A percentile compares a stretch with the other conserved stretches of the same genome.
These are phyloP conservation scores for Sphaeramia orbicularis DNA, from an alignment of 2,797 vertebrate genomes.

Conservation along the genomic window DNA sequence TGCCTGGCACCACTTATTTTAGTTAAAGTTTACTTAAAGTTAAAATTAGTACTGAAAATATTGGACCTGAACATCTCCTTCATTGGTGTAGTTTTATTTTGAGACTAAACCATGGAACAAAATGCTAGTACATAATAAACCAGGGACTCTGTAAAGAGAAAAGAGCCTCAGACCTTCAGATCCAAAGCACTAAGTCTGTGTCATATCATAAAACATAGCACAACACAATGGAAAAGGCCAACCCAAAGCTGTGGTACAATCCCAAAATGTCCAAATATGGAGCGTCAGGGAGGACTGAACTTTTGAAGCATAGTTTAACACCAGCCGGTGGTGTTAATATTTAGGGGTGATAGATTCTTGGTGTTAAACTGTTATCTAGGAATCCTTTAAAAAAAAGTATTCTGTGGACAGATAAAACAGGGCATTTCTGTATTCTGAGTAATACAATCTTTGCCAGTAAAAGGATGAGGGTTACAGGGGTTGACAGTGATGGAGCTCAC, in stretches of 20 bases:
- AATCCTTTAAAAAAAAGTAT: not conserved
- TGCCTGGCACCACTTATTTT: no score
- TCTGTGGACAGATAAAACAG: not conserved
- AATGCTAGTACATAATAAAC: not conserved
- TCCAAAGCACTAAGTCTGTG: not conserved
- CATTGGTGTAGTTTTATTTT: not conserved
- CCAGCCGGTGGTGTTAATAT: not conserved
- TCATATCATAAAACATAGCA: slow-evolving; percentile 1
- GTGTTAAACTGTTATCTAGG: not conserved
- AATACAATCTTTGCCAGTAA: not conserved
- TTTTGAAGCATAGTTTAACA: not conserved
- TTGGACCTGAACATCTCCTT: not conserved
- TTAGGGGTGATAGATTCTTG: not conserved
- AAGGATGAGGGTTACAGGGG: not conserved
- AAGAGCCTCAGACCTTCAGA: not conserved
- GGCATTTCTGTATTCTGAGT: not conserved
- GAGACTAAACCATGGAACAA: not conserved
- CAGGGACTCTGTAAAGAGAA: not conserved
- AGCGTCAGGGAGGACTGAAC: not conserved
- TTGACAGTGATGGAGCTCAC: slow-evolving; percentile 32
- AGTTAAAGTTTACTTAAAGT: no score
- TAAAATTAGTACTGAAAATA: no score
- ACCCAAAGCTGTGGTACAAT: not conserved
- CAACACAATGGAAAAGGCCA: not conserved
- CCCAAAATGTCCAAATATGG: slow-evolving; percentile 7